Evolutionary conservation across 2,888 invertebrate species (phyloP).

Genomic region (Gari tellinella): DNA sequence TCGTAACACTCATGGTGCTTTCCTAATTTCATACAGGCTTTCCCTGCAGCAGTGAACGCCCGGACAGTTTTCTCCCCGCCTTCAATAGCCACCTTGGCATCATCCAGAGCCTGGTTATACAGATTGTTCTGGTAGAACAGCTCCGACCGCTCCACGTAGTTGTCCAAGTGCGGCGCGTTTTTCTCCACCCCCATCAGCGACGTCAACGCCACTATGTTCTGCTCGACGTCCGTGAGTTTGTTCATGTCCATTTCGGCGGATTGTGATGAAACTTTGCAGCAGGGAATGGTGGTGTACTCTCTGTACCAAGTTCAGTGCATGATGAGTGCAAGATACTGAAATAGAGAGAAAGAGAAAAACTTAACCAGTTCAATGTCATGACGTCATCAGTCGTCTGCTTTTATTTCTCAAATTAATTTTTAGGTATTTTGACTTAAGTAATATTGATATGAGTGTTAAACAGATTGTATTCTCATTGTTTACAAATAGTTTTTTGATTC

Average conservation of each 20-base stretch:
- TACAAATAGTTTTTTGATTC: too few species aligned
- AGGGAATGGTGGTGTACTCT: not conserved
- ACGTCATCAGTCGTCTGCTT: too few species aligned
- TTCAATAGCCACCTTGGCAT: slow-evolving; percentile 62
- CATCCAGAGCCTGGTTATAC: slow-evolving; percentile 58
- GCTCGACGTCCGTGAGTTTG: slow-evolving; percentile 19
- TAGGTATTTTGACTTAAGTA: too few species aligned
- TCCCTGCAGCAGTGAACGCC: slow-evolving; percentile 63
- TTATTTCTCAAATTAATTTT: too few species aligned
- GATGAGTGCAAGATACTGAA: too few species aligned
- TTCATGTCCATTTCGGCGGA: slow-evolving; percentile 1
- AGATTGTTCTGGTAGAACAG: slow-evolving; percentile 29
- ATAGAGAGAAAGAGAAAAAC: too few species aligned
- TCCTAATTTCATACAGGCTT: slow-evolving; percentile 61
- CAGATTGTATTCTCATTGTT: too few species aligned
- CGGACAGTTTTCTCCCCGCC: slow-evolving; percentile 43
- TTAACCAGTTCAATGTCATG: too few species aligned
- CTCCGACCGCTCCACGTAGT: slow-evolving; percentile 28
- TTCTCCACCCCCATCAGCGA: slow-evolving; percentile 29
- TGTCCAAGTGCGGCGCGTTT: slow-evolving; percentile 15
- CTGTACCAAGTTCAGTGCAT: too few species aligned
- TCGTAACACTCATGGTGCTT: slow-evolving; percentile 71
- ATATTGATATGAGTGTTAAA: too few species aligned
- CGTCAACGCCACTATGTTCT: slow-evolving; percentile 33
- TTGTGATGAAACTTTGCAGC: not conserved